Conservation (phyloP, 2,113 vertebrate genomes). For the Urocolius indicus region DNA sequence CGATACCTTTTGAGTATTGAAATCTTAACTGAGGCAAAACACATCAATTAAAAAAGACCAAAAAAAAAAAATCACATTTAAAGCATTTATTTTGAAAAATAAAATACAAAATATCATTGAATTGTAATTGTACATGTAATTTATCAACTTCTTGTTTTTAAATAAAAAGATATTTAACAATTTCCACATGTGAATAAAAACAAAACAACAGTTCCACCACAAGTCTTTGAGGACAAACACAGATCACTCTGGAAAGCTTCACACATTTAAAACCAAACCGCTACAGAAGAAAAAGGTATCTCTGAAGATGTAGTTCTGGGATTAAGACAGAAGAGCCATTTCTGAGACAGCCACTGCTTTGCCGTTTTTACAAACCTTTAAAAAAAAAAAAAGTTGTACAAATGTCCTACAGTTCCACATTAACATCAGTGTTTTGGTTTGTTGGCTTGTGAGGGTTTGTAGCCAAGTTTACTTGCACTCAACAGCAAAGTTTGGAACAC, state of each 20-base stretch:
- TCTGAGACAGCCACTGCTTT: background rate
- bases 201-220: conserved; percentile 40
- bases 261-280: background rate
- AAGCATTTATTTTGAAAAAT: conserved; percentile 89
- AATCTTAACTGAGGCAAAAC: background rate
- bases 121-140: conserved; percentile 77
- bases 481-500: background rate
- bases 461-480: background rate
- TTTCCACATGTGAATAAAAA: conserved; percentile 68
- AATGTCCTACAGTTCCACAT: background rate
- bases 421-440: background rate
- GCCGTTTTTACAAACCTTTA: background rate
- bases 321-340: conserved; percentile 12
- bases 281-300: background rate
- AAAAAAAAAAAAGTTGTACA: background rate
- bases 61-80: conserved; percentile 65
- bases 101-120: conserved; percentile 85
- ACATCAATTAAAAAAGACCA: background rate
- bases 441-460: no score
- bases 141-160: conserved; percentile 72
- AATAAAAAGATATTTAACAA: conserved; percentile 76
- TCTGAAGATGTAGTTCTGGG: background rate
- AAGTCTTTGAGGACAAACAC: conserved; percentile 34
- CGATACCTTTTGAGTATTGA: background rate
- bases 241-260: conserved; percentile 20